phyloP scores from a whole-genome alignment of 2,113 vertebrate species.

The Corythornis cristatus region DNA sequence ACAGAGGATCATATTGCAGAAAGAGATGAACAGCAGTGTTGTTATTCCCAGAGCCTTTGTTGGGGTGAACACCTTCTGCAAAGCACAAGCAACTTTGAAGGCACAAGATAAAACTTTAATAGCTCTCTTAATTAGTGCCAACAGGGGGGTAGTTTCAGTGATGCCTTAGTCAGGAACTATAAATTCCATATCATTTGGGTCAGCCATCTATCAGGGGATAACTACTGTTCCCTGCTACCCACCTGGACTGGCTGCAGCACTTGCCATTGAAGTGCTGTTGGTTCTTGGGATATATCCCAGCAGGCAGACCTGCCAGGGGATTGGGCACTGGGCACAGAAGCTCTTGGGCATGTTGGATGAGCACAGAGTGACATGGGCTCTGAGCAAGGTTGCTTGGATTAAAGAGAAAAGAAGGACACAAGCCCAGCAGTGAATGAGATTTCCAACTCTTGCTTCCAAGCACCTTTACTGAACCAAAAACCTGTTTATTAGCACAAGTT shows the following conservation, averaged over 20 bases:
- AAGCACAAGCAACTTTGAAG: constrained; percentile 51
- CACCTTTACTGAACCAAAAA: constrained; percentile 74
- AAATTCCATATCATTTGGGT: constrained; percentile 28
- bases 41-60: background rate
- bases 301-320: rapidly evolving
- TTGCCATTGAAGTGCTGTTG: background rate
- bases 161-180: background rate
- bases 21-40: background rate
- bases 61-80: background rate
- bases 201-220: constrained; percentile 28
- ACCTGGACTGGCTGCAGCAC: background rate
- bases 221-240: background rate
- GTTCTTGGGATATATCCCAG: background rate
- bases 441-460: constrained; percentile 42
- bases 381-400: background rate
- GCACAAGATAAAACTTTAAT: constrained; percentile 36
- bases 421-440: background rate
- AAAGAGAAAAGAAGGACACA: background rate
- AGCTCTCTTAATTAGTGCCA: background rate
- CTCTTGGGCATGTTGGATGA: background rate
- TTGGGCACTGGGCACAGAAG: rapidly evolving
- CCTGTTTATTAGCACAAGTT: constrained; percentile 73
- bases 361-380: background rate
- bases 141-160: background rate
- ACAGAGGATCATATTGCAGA: background rate